Evolutionary conservation across 2,797 vertebrate species (phyloP), one percentile per base, ranked within the genome.

Genomic region (Enteromius thamalakanensis): DNA sequence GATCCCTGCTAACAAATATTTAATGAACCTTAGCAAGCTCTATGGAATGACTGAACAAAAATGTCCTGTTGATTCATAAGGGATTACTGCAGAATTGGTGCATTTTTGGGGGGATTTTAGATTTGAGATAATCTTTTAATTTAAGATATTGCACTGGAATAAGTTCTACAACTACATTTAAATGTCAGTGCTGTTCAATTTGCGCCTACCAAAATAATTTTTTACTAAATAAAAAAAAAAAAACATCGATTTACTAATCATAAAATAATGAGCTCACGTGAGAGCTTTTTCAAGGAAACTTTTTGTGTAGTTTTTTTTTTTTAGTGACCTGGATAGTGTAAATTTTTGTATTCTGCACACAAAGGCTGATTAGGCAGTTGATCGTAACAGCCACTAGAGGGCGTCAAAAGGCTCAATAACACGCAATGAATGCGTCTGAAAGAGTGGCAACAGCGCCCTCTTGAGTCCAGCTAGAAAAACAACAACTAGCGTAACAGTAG

Each of bases 1-100:
- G 93, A 94, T 93, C 92, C 90, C 87, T 89, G 89, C 92, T 94
- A 92, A 95, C 93, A 95, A 94, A 95, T 95, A 95, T 95, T 95
- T 94, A 94, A 95, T 95, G 93, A 95, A 94, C 93, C 93, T 94
- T 93, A 92, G 90, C 90, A 89, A 91, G 89, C 89, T 91, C 74
- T 80, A 89, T 90, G 88, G 86, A 87, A 90, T 85, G 45, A 86
- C 85, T 87, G 75, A 83, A 76, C 21, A 76, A 68, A 65, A 32
- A 76, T 51, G 60, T 71, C 80, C 67, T 72, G 84, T 82, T 78
- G 79, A 78, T 72, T 77, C 45, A 70, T 72, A 53, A 40, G 53
- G 74, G 68, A 64, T 77, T 58, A n/a, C n/a, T 76, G 21, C 37
- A 45, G 60, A 37, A 23, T 55, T 2, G 49, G 14, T 67, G 32